phyloP scores from a whole-genome alignment of 2,888 invertebrate genomes.

The Myopa tessellatipennis region DNA sequence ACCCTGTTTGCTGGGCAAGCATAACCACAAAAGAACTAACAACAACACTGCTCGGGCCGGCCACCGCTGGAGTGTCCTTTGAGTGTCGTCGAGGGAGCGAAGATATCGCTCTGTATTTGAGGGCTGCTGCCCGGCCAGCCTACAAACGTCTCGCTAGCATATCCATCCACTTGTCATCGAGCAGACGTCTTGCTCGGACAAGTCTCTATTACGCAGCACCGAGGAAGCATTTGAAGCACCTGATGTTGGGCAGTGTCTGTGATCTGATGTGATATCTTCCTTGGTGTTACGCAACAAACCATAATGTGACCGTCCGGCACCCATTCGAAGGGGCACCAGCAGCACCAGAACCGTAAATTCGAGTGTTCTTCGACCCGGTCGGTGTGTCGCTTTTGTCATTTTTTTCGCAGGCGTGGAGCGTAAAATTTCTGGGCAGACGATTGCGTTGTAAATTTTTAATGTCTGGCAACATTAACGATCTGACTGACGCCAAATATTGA shows the following conservation, averaged over 20 bases:
- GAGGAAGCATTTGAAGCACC: neutral
- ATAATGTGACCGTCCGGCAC: conserved; percentile 17
- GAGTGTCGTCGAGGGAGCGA: neutral
- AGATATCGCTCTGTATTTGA: neutral
- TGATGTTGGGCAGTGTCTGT: neutral
- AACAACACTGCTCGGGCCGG: neutral
- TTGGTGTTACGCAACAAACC: conserved; percentile 36
- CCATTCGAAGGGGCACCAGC: neutral
- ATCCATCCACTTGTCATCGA: conserved; percentile 2
- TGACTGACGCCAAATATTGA: neutral
- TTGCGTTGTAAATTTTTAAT: conserved; percentile 27
- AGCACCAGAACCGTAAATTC: neutral
- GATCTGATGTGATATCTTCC: neutral
- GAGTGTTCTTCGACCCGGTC: neutral
- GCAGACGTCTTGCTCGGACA: neutral
- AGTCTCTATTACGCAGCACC: neutral
- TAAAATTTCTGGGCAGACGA: conserved; percentile 34
- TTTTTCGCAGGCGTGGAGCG: conserved; percentile 30
- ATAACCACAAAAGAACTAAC: neutral
- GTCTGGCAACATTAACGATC: conserved; percentile 11
- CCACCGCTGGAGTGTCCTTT: neutral
- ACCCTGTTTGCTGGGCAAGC: conserved; percentile 42
- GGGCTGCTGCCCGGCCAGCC: neutral
- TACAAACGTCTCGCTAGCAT: neutral
- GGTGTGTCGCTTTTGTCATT: conserved; percentile 25